Conservation (phyloP, 2,113 vertebrate genomes). For the Rhombomys opimus region DNA sequence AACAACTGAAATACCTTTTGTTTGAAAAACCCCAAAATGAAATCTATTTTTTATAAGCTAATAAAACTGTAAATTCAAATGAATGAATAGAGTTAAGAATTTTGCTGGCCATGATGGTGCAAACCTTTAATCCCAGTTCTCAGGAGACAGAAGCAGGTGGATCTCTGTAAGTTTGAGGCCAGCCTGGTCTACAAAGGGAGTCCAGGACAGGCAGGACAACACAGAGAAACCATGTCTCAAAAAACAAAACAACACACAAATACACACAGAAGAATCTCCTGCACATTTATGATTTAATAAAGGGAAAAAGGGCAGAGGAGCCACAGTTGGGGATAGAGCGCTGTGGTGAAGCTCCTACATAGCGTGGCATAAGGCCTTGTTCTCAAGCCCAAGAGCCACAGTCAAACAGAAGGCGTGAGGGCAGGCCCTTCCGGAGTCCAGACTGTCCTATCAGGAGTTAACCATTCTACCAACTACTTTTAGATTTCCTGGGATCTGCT, state of each 20-base stretch:
- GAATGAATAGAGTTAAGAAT: not conserved
- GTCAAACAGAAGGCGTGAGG: not conserved
- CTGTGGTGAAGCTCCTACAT: not conserved
- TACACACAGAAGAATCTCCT: not conserved
- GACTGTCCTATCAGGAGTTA: not conserved
- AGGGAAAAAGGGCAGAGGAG: not conserved
- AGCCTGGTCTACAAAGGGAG: no score
- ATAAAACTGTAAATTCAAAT: not conserved
- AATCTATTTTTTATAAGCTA: not conserved
- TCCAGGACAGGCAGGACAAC: no score
- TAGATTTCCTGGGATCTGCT: conserved; percentile 4
- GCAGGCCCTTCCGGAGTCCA: not conserved
- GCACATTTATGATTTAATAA: not conserved
- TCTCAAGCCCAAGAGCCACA: not conserved
- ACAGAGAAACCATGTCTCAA: no score
- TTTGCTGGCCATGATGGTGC: no score
- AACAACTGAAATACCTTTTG: not conserved
- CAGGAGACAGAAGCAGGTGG: no score
- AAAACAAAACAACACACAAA: no score
- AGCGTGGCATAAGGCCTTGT: not conserved
- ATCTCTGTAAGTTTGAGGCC: no score
- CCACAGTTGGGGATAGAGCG: not conserved
- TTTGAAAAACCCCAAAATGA: not conserved
- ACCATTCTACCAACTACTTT: not conserved
- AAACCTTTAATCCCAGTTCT: no score